These are phyloP conservation scores for Zaprionus gabonicus DNA, from an alignment of 1,140 invertebrate species.

Conservation along the genomic window DNA sequence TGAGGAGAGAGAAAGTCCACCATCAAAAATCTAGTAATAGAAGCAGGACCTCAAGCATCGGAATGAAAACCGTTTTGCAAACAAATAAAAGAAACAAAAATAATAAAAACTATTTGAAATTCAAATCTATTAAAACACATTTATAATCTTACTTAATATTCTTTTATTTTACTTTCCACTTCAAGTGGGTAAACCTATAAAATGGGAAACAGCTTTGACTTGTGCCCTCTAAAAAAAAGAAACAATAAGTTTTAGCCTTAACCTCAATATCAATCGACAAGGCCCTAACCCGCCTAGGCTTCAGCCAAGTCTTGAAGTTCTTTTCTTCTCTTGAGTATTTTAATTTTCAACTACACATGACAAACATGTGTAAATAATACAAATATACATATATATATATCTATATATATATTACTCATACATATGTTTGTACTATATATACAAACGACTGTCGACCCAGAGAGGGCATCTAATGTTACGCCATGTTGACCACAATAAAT, in stretches of 20 bases:
- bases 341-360: too few species aligned
- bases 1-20: not conserved
- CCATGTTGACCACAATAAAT: slow-evolving; percentile 17
- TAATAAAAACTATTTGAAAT: not conserved
- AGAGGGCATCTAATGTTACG: not conserved
- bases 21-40: not conserved
- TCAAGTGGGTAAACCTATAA: not conserved
- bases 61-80: not conserved
- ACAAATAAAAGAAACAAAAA: not conserved
- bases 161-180: not conserved
- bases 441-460: not conserved
- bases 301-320: not conserved
- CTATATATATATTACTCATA: not conserved
- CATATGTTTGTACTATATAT: not conserved
- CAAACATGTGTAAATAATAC: too few species aligned
- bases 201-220: too few species aligned
- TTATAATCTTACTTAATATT: not conserved
- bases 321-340: not conserved
- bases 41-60: too few species aligned
- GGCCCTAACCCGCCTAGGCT: not conserved
- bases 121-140: not conserved
- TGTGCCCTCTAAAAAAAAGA: too few species aligned
- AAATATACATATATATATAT: not conserved
- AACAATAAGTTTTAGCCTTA: too few species aligned
- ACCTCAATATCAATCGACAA: too few species aligned